phyloP scores from a whole-genome alignment of 1,140 invertebrate species.

The Pseudomyrmex concolor region DNA sequence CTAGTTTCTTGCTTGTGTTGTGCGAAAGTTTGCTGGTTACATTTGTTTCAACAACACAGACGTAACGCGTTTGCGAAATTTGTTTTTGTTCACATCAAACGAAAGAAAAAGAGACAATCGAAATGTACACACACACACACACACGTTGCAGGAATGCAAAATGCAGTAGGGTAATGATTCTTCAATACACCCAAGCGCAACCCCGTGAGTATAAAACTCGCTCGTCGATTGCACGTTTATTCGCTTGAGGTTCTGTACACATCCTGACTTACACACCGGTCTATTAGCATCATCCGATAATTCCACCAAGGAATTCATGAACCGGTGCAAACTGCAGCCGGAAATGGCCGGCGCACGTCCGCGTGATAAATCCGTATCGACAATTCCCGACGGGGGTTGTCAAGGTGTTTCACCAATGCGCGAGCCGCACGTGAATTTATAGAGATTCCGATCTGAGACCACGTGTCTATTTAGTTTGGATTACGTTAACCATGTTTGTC shows the following conservation, averaged over 20 bases:
- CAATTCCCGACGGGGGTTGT: constrained; percentile 39
- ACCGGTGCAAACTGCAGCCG: neutral
- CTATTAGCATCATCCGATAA: constrained; percentile 43
- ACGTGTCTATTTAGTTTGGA: neutral
- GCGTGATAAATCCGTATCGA: constrained; percentile 40
- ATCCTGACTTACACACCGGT: neutral
- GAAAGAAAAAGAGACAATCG: neutral
- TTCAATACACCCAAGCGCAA: constrained; percentile 4
- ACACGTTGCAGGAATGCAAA: neutral
- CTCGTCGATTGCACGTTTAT: constrained; percentile 1
- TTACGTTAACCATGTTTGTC: neutral
- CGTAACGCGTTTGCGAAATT: neutral
- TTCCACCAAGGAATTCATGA: constrained; percentile 25
- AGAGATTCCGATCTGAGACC: constrained; percentile 8
- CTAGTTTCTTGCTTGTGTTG: neutral
- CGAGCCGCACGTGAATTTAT: constrained; percentile 10
- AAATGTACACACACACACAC: neutral
- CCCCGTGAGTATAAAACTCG: neutral
- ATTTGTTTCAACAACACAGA: neutral
- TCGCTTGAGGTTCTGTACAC: neutral
- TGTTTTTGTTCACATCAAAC: neutral
- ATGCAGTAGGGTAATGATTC: neutral
- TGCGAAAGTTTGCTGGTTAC: constrained; percentile 1
- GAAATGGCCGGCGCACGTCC: constrained; percentile 30
- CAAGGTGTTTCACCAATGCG: constrained; percentile 29